Evolutionary conservation across 2,888 invertebrate species (phyloP), one percentile per base, ranked within the genome.

Genomic region (Cryptosula pallasiana): DNA sequence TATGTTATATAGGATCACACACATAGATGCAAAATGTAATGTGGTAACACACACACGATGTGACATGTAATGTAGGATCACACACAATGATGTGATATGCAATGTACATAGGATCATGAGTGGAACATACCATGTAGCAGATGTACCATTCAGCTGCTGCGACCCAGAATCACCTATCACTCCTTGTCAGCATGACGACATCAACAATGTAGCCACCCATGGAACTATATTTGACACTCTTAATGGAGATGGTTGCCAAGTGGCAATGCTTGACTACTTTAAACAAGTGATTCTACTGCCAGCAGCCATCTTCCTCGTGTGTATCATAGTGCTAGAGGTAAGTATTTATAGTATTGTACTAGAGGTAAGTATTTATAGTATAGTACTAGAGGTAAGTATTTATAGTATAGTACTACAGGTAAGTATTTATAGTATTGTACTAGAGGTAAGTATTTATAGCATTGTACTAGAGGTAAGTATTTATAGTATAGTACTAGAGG

Each of bases 81-180:
- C 45, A 20, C 45, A 45, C 20, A 45, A 45, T 45, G 20, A 45
- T 45, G 20, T 45, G 9, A 45, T 45, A 45, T 9, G 45, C 45
- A 45, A 13, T 45, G 9, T 45, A 45, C 20, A 20, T 45, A 45
- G 45, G 20, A 45, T 45, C 5, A 63, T 29, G 32, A 63, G 5
- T 9, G 32, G 27, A 29, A n/a, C 32, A 2, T 63, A 63, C 34
- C 63, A 63, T 63, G 63, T 63, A 13, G n/a, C 63, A 32, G 63
- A 63, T 32, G 63, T 63, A 27, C 63, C 63, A 63, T 63, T 63
- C 32, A 63, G 63, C 34, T 63, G 63, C 34, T 63, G 63, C 32
- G 63, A 63, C 63, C 20, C 25, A 16, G 32, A 63, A 27, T 63
- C 63, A 63, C 63, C 63, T 63, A 32, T 63, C 5, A 63, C 63